Conservation (phyloP, 1,140 invertebrate species). For the Neodiprion lecontei region DNA sequence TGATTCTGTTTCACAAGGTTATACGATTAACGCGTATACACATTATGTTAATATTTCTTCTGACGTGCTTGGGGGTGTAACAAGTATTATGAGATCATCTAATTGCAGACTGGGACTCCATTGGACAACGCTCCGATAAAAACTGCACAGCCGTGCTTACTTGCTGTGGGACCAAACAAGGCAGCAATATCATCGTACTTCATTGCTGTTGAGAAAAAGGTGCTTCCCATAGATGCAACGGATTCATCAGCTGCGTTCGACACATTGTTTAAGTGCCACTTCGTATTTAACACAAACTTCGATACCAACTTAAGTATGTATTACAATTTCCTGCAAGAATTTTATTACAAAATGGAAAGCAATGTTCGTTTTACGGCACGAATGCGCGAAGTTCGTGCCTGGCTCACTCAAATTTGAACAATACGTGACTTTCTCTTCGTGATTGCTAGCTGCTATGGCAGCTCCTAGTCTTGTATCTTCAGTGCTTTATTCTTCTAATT, state of each 20-base stretch:
- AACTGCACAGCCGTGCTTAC: constrained; percentile 16
- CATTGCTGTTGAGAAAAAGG: constrained; percentile 13
- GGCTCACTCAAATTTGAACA: not conserved
- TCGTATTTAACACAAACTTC: constrained; percentile 19
- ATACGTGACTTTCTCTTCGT: not conserved
- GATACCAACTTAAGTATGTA: constrained; percentile 14
- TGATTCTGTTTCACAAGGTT: constrained; percentile 22
- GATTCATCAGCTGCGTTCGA: constrained; percentile 22
- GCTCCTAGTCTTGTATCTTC: too few relatives aligned
- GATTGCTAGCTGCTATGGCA: too few relatives aligned
- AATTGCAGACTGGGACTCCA: not conserved
- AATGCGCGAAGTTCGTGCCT: constrained; percentile 23
- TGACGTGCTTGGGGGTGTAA: too few relatives aligned
- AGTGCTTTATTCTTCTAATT: too few relatives aligned
- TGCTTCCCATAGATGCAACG: constrained; percentile 19
- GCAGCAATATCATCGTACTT: constrained; percentile 18
- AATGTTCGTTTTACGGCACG: constrained; percentile 18
- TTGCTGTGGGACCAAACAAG: constrained; percentile 24
- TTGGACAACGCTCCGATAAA: not conserved
- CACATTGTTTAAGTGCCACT: constrained; percentile 25
- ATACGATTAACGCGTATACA: not conserved
- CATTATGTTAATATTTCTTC: too few relatives aligned
- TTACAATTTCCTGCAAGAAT: constrained; percentile 19
- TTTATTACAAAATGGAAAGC: constrained; percentile 22
- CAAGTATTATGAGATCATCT: not conserved